A percentile compares a stretch with the other conserved stretches of the same genome.
phyloP scores from a whole-genome alignment of 2,113 vertebrate species.

The Podarcis raffonei region DNA sequence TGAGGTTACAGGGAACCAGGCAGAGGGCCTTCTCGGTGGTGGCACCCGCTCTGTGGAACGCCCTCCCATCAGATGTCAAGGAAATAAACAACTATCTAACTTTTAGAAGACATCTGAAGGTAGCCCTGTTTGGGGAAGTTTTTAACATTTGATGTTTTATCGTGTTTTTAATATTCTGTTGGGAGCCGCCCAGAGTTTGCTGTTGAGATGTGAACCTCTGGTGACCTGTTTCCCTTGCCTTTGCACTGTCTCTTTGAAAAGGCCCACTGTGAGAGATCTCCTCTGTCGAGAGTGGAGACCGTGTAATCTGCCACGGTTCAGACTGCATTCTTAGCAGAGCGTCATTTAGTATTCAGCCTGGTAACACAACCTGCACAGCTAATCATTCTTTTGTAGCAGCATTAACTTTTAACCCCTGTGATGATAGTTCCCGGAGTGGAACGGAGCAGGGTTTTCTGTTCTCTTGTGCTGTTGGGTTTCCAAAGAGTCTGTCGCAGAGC shows the following conservation, averaged over 20 bases:
- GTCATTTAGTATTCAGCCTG: not conserved
- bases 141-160: too few species aligned
- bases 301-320: not conserved
- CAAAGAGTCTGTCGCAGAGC: not conserved
- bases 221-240: not conserved
- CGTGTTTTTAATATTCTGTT: too few species aligned
- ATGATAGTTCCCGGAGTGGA: not conserved
- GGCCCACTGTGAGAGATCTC: not conserved
- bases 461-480: not conserved
- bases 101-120: too few species aligned
- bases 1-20: too few species aligned
- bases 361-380: not conserved
- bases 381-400: conserved; percentile 14
- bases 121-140: too few species aligned
- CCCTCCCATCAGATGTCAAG: too few species aligned
- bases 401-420: conserved; percentile 33
- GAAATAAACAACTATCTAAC: too few species aligned
- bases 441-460: not conserved
- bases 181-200: too few species aligned
- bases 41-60: too few species aligned
- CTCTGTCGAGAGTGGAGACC: not conserved
- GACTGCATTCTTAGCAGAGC: not conserved
- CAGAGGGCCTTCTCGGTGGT: too few species aligned
- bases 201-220: not conserved
- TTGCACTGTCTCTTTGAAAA: not conserved